Base-by-base conservation (phyloP, 2,113 vertebrate genomes). In the Illadopsis cleaveri region DNA sequence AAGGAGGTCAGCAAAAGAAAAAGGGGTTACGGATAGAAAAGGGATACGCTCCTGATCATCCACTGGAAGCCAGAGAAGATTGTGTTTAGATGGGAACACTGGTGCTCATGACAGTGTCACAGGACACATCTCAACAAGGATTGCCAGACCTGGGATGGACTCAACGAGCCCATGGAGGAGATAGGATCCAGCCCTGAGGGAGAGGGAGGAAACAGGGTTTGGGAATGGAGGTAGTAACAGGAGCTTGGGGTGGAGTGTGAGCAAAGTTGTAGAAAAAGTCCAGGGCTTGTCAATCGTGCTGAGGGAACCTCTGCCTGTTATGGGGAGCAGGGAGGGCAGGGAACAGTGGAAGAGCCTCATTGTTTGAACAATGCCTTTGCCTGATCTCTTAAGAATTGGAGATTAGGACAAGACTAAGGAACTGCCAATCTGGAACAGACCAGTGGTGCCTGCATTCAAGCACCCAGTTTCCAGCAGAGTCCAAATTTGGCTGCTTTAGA, bases 401-500 rank as follows among this genome's bases (percentile, higher is more conserved):
- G 58, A 47, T 62, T 7, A 70, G 58, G 47, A 90, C 8, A 5
- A 81, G 51, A 58, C 38, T 19, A 45, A 89, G 42, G 54, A 92
- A 33, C 68, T 90, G 58, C 82, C 82, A 83, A 40, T 71, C 72
- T 93, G 88, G 71, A 95, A 68, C 57, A 89, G 86, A 75, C 5
- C 82, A 66, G 64, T 17, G 68, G 68, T 90, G 92, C 85, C 85
- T 95, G 64, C 40, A 73, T 70, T 83, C 71, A 70, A 90, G 80
- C 53, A 86, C 88, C 88, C 40, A 0, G 82, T 86, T 90, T 86
- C 76, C 72, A 90, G 61, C 44, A 92, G 64, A 80, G 85, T 51
- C 62, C 30, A 81, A 64, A 88, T 94, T 37, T 96, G 93, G 90
- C 91, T 92, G 60, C 76, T 89, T 92, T 78, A 75, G 80, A 81